phyloP scores from a whole-genome alignment of 2,888 invertebrate genomes.

The Drosophila algonquin region DNA sequence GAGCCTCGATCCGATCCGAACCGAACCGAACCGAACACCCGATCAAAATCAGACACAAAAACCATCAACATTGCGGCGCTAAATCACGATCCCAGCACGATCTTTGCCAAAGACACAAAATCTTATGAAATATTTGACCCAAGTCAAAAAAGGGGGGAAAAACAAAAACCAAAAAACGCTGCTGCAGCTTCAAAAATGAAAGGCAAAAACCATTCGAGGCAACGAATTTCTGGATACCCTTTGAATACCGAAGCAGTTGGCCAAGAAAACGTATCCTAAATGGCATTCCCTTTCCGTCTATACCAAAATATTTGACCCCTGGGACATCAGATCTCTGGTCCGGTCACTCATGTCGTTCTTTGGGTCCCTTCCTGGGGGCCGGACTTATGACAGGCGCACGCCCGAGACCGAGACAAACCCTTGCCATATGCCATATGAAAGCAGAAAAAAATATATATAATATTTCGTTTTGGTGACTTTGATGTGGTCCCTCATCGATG shows the following conservation, averaged over 20 bases:
- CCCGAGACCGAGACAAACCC: conserved; percentile 44
- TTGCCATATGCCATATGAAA: conserved; percentile 13
- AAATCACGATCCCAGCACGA: conserved; percentile 78
- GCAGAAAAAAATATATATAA: conserved; percentile 37
- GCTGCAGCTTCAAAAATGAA: conserved; percentile 13
- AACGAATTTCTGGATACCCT: conserved; percentile 7
- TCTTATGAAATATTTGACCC: conserved; percentile 76
- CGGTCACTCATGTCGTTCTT: conserved; percentile 15
- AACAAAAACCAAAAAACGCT: conserved; percentile 35
- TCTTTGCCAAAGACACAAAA: conserved; percentile 60
- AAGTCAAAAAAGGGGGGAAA: conserved; percentile 34
- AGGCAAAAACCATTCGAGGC: conserved; percentile 4
- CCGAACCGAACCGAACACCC: conserved; percentile 40
- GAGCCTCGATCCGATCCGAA: background rate
- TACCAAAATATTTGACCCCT: conserved; percentile 65
- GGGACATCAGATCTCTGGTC: conserved; percentile 49
- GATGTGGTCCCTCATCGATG: conserved; percentile 78
- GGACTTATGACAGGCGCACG: conserved; percentile 77
- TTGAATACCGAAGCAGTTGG: conserved; percentile 1
- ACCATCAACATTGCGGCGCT: conserved; percentile 55
- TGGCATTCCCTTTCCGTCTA: background rate
- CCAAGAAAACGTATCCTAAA: background rate
- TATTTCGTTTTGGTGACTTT: conserved; percentile 70
- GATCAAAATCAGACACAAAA: conserved; percentile 56
- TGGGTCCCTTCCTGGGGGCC: conserved; percentile 43